These are phyloP conservation scores for Drosophila birchii DNA, from an alignment of 2,888 invertebrate genomes.

Conservation along the genomic window DNA sequence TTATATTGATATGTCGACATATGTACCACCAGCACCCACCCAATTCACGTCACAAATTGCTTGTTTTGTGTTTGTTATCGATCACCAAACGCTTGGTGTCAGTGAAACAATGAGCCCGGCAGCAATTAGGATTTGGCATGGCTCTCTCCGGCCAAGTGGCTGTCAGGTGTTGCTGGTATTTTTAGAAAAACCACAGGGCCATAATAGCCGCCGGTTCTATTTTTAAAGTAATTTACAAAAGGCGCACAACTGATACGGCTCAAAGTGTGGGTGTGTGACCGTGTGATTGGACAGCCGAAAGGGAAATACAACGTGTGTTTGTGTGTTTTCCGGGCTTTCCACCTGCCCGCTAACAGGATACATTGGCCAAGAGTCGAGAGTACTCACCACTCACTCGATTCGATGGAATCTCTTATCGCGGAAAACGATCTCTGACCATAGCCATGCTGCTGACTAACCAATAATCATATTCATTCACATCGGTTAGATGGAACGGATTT, in stretches of 20 bases:
- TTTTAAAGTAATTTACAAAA: constrained; percentile 62
- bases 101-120: constrained; percentile 40
- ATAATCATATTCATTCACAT: constrained; percentile 9
- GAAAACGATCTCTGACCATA: constrained; percentile 26
- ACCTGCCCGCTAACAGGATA: constrained; percentile 34
- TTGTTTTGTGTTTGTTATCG: constrained; percentile 46
- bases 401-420: constrained; percentile 30
- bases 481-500: background rate
- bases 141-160: constrained; percentile 31
- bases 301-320: constrained; percentile 12
- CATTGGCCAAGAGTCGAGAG: constrained; percentile 8
- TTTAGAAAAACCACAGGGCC: constrained; percentile 72
- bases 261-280: constrained; percentile 6
- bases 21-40: constrained; percentile 41
- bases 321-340: constrained; percentile 34
- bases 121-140: constrained; percentile 47
- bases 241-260: constrained; percentile 30
- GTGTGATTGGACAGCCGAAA: constrained; percentile 6
- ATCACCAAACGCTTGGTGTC: constrained; percentile 41
- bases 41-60: constrained; percentile 76
- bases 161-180: constrained; percentile 58
- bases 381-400: constrained; percentile 3
- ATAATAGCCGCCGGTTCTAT: constrained; percentile 74
- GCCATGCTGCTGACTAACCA: constrained; percentile 12
- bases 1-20: constrained; percentile 17